Conservation (phyloP, 2,113 vertebrate genomes). For the Hemicordylus capensis region DNA sequence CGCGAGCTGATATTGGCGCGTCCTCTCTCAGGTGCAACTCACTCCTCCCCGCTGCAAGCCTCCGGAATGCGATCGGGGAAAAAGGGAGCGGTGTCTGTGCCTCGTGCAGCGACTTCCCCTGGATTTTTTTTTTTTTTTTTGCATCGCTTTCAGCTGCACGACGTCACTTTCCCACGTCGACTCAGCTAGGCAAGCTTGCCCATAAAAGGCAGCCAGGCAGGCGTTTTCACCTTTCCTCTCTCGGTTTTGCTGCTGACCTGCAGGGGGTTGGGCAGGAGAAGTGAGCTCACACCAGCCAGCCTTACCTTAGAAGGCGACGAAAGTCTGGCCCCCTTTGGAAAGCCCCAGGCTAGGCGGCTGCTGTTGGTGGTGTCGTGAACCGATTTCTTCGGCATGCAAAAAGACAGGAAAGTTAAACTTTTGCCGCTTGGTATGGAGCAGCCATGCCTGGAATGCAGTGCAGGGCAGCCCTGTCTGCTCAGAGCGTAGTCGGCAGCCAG, state of each 20-base stretch:
- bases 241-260: not conserved
- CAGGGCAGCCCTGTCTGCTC: not conserved
- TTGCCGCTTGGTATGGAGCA: not conserved
- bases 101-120: not conserved
- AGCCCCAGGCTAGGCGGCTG: not conserved
- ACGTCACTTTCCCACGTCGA: not conserved
- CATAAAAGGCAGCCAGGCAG: slow-evolving; percentile 73
- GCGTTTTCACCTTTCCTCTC: slow-evolving; percentile 50
- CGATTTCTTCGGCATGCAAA: not conserved
- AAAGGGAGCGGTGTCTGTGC: no score
- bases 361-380: no score
- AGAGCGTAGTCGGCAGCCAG: not conserved
- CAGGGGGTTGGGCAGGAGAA: slow-evolving; percentile 5
- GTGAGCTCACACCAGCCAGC: not conserved
- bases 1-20: no score
- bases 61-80: not conserved
- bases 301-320: slow-evolving; percentile 79
- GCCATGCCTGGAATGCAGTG: not conserved
- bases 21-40: not conserved
- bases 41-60: not conserved
- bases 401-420: not conserved
- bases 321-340: slow-evolving; percentile 25
- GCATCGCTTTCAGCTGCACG: rapidly evolving
- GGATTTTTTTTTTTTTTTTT: not conserved
- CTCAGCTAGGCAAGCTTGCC: slow-evolving; percentile 69